Conservation (phyloP, 2,797 vertebrate species). For the Chelonia mydas region DNA sequence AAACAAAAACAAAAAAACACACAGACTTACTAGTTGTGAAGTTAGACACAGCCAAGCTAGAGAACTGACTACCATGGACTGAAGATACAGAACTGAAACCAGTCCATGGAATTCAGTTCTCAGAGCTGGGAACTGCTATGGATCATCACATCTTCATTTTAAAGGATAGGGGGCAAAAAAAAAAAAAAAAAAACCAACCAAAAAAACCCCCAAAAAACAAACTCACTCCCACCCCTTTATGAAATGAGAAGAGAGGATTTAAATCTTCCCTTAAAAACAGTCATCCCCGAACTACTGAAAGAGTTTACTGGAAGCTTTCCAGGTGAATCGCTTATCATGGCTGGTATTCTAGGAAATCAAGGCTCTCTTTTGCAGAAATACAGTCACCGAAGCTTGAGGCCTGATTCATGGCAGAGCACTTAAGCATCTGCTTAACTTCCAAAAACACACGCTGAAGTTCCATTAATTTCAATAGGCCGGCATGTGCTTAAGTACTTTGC, state of each 20-base stretch:
- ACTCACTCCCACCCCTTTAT: neutral
- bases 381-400: neutral
- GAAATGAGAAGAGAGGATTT: conserved; percentile 6
- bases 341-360: neutral
- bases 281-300: neutral
- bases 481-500: neutral
- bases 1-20: neutral
- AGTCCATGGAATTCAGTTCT: conserved; percentile 86
- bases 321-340: neutral
- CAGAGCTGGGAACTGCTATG: conserved; percentile 81
- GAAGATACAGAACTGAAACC: conserved; percentile 71
- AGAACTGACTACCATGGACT: conserved; percentile 81
- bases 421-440: neutral
- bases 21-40: conserved; percentile 44
- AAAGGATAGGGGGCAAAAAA: neutral
- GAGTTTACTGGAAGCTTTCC: neutral
- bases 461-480: neutral
- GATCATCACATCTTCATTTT: conserved; percentile 70
- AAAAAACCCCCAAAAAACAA: neutral
- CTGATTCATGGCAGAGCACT: neutral
- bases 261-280: neutral
- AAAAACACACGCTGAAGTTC: neutral
- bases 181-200: neutral
- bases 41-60: conserved; percentile 79
- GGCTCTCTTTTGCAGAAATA: neutral